Base-by-base conservation (phyloP, 2,888 invertebrate genomes). In the Epiperipatus broadwayi region DNA sequence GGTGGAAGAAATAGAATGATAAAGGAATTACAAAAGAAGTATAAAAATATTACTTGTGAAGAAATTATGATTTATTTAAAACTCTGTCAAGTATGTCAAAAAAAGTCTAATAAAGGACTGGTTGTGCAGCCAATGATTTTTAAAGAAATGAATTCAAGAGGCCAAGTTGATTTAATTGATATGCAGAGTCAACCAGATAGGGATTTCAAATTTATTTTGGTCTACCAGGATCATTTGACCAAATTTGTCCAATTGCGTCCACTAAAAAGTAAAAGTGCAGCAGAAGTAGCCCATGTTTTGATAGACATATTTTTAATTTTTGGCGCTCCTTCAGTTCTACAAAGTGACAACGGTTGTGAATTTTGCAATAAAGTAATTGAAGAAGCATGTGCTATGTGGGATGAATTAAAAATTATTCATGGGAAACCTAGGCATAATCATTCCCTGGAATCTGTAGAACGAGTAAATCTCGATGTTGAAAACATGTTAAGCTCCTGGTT, bases 221-320 rank as follows among this genome's bases (percentile, higher is more conserved):
- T 41, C 16, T 49, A 49, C 38, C 45, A 49, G 41, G 47, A 49
- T 35, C 44, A 47, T 39, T 43, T 42, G 18, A 49, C 44, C 2
- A 49, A 48, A 40, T 47, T 48, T 44, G 40, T 44, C 19, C 35
- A 35, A 8, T 37, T 48, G 21, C 41, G 44, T 29, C 29, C 47
- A 21, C 39, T 47, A 28, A 39, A 43, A 43, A 41, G 41, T 15
- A 48, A 48, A 29, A 40, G 33, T 27, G 41, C 44, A 14, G 37
- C 39, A 41, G 41, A 43, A 43, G 41, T 44, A 30, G 40, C 43
- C 4, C 30, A 39, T 33, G 31, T 43, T 15, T 18, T 45, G 8
- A 36, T 43, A 21, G 41, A 41, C 31, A 46, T 48, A 34, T 46
- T 47, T 36, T 39, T 32, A 28, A 21, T 29, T 18, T 37, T 46